Evolutionary conservation across 2,113 vertebrate species (phyloP).

Genomic region (Lepus timidus): DNA sequence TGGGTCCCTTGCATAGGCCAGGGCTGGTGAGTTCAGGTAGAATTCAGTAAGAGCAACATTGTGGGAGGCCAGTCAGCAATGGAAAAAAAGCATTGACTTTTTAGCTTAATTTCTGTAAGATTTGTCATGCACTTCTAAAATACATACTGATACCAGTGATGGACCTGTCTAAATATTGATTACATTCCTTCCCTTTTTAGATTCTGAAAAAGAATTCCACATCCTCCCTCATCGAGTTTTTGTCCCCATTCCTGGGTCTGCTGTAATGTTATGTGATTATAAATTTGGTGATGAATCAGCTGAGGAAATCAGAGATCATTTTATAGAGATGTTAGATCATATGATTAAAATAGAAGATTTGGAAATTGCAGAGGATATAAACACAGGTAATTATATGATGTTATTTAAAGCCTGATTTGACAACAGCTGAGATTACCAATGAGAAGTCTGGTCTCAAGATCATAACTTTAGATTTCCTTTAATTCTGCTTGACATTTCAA

Average conservation of each 20-base stretch:
- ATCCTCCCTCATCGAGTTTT: constrained; percentile 90
- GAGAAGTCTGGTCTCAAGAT: constrained; percentile 30
- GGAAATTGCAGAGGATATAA: constrained; percentile 85
- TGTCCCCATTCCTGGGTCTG: constrained; percentile 86
- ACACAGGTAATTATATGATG: constrained; percentile 85
- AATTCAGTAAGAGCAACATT: constrained; percentile 8
- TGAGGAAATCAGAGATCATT: constrained; percentile 88
- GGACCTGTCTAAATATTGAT: constrained; percentile 66
- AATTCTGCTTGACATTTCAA: constrained; percentile 20
- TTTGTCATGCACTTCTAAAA: constrained; percentile 37
- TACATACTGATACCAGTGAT: background rate
- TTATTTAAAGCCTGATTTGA: constrained; percentile 47
- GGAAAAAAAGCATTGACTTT: background rate
- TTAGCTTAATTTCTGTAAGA: constrained; percentile 27
- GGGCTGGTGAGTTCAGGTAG: background rate
- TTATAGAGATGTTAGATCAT: constrained; percentile 89
- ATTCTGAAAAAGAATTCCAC: constrained; percentile 84
- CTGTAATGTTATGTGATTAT: constrained; percentile 89
- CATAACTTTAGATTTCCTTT: constrained; percentile 42
- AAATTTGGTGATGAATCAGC: constrained; percentile 88
- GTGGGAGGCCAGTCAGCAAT: background rate
- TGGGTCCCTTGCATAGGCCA: background rate
- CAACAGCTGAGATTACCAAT: background rate
- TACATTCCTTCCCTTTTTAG: constrained; percentile 75
- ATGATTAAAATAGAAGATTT: constrained; percentile 86